Evolutionary conservation across 2,797 vertebrate genomes (phyloP).

Genomic region (Macrochelys suwanniensis): DNA sequence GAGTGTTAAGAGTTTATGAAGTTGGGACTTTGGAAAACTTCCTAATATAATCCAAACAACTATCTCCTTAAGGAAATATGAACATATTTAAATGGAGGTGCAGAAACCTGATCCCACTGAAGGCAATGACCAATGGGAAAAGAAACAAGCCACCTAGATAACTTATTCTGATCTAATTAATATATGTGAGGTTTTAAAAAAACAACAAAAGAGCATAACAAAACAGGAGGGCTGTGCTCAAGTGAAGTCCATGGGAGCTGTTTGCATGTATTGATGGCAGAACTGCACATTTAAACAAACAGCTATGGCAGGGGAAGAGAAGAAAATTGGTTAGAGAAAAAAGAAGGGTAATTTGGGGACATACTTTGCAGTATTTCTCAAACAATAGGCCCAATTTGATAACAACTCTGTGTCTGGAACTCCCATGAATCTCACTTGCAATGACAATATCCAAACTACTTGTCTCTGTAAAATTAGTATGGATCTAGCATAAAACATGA

Average conservation of each 20-base stretch:
- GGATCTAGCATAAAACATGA: not conserved
- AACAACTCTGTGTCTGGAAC: not conserved
- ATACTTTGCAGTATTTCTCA: fast-evolving
- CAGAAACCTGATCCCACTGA: not conserved
- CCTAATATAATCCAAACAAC: not conserved
- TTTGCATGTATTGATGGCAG: not conserved
- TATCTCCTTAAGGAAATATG: not conserved
- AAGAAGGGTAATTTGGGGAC: not conserved
- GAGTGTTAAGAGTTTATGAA: not conserved
- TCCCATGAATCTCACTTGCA: not conserved
- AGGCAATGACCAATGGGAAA: not conserved
- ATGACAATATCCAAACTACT: not conserved
- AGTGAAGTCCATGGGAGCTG: not conserved
- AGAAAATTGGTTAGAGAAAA: not conserved
- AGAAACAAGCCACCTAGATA: not conserved
- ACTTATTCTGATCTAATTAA: not conserved
- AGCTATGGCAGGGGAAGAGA: not conserved
- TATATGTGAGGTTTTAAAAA: not conserved
- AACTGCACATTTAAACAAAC: not conserved
- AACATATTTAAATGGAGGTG: not conserved
- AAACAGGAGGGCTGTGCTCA: not conserved
- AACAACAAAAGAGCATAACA: not conserved
- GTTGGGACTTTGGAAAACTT: not conserved
- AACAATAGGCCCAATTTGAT: not conserved
- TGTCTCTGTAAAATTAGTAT: not conserved